Base-by-base conservation (phyloP, 1,140 invertebrate genomes). In the Aphis craccivora region DNA sequence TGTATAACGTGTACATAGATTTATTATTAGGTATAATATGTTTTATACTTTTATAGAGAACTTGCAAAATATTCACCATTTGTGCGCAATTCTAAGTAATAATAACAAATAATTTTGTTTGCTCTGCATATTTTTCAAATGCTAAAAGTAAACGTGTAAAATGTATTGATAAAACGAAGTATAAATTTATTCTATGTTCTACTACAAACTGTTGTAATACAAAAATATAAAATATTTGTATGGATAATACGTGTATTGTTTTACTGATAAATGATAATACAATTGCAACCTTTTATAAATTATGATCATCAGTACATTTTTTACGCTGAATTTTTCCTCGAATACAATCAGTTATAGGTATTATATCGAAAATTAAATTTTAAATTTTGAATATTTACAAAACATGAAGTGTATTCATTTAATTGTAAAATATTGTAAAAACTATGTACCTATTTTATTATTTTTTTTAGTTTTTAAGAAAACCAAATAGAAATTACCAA, bases 231-330 rank as follows among this genome's bases (percentile, higher is more conserved):
- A 87, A 87, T 37, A 35, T 87, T 48, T 87, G 35, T 40, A 40
- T 40, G 51, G 51, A 30, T 87, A 20, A 48, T 87, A 53, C 23
- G 55, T 25, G 55, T 25, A 55, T 53, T 20, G 30, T 53, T 88
- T 37, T 40, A 55, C 51, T 89, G 35, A 89, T 89, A 53, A 89
- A 89, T 55, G 3, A 55, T 89, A 89, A 55, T 89, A 40, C 18
- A 55, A 55, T 23, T 55, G n/a, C 22, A 89, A 89, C 11, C 22
- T 55, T 37, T 30, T 89, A 55, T 89, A 55, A 89, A 40, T 40
- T 55, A 89, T 53, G 51, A 23, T 53, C 87, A 53, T 53, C 45
- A 37, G 48, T 89, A 89, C 35, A 51, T 51, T 88, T 88, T 88
- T 88, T 30, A 35, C 18, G 51, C 7, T 45, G 86, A 40, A 37